These are phyloP conservation scores for Arothron firmamentum DNA, from an alignment of 2,113 vertebrate genomes.

Conservation along the genomic window DNA sequence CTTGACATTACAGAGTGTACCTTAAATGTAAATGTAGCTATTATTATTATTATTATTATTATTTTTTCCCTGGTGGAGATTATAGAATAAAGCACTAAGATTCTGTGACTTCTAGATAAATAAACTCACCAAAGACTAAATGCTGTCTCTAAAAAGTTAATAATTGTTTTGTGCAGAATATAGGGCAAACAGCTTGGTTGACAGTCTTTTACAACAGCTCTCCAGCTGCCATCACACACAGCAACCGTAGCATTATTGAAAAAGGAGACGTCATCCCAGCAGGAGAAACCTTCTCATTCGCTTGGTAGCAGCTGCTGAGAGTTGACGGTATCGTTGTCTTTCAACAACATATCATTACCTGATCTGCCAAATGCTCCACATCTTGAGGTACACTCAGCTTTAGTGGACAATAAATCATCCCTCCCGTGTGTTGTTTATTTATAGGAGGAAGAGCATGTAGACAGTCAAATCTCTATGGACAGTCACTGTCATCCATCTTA, in stretches of 20 bases:
- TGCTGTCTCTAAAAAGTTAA: too few relatives aligned
- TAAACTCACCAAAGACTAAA: too few relatives aligned
- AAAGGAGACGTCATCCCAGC: background rate
- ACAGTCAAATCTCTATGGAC: background rate
- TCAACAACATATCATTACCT: background rate
- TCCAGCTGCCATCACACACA: too few relatives aligned
- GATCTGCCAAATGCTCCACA: background rate
- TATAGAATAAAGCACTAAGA: too few relatives aligned
- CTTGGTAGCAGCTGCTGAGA: background rate
- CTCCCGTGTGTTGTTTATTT: background rate
- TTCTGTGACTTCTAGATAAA: too few relatives aligned
- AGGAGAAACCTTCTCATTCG: background rate
- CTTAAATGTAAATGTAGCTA: too few relatives aligned
- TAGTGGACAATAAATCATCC: conserved; percentile 15
- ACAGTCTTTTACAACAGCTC: too few relatives aligned
- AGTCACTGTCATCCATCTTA: conserved; percentile 9
- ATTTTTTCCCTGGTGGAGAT: too few relatives aligned
- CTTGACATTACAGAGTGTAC: too few relatives aligned
- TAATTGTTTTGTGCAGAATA: too few relatives aligned
- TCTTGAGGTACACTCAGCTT: background rate
- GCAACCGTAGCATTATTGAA: background rate
- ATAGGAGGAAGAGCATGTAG: background rate
- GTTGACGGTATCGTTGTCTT: background rate
- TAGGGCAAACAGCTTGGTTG: too few relatives aligned
- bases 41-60: too few relatives aligned